These are phyloP conservation scores for Drosophila falleni DNA, from an alignment of 2,888 invertebrate genomes.

Conservation along the genomic window DNA sequence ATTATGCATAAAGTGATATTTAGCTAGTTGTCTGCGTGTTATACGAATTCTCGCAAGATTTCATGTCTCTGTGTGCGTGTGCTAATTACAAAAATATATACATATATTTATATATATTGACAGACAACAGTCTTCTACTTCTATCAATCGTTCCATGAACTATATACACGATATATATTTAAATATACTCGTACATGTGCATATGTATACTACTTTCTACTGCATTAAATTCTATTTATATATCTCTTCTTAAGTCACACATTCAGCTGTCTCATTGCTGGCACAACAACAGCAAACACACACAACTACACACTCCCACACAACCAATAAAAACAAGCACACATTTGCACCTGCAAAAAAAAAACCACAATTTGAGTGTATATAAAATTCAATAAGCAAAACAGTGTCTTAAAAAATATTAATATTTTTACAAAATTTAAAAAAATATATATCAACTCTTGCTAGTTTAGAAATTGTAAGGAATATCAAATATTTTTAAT, in stretches of 20 bases:
- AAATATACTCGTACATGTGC: slow-evolving; percentile 8
- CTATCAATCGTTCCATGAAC: slow-evolving; percentile 24
- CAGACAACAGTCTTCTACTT: slow-evolving; percentile 32
- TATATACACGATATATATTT: slow-evolving; percentile 11
- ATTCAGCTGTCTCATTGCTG: slow-evolving; percentile 29
- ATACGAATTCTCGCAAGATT: slow-evolving; percentile 33
- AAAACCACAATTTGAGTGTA: slow-evolving; percentile 18
- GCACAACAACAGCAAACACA: slow-evolving; percentile 2
- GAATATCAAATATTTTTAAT: neutral
- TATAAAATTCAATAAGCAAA: slow-evolving; percentile 14
- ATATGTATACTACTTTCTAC: slow-evolving; percentile 18
- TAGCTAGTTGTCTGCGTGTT: slow-evolving; percentile 64
- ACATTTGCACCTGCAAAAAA: slow-evolving; percentile 49
- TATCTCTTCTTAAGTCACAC: slow-evolving; percentile 26
- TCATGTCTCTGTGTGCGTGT: slow-evolving; percentile 72
- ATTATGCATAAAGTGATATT: slow-evolving; percentile 45
- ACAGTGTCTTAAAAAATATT: slow-evolving; percentile 5
- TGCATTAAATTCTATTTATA: slow-evolving; percentile 15
- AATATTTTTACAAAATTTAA: neutral
- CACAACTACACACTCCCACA: slow-evolving; percentile 21
- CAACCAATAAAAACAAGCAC: slow-evolving; percentile 22
- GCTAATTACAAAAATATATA: slow-evolving; percentile 26
- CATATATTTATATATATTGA: slow-evolving; percentile 16
- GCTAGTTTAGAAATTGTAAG: slow-evolving; percentile 1
- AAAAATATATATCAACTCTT: neutral